Evolutionary conservation across 1,140 invertebrate species (phyloP).

Genomic region (Trichonephila clavipes): DNA sequence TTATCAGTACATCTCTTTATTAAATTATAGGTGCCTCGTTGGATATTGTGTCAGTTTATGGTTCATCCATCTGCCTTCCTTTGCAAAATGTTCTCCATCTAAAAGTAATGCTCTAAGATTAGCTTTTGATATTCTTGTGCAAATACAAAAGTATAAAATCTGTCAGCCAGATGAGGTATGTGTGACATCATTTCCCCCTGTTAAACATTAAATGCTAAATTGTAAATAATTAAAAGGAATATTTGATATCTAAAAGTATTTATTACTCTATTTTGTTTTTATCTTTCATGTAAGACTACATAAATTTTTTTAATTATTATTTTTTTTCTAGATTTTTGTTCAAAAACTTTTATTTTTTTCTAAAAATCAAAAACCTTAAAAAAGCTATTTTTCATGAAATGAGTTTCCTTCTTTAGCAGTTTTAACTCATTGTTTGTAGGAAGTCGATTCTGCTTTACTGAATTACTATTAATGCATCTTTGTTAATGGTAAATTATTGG

Average conservation of each 20-base stretch:
- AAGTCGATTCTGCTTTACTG: too few relatives aligned
- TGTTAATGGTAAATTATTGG: too few relatives aligned
- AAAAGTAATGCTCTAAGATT: constrained; percentile 88
- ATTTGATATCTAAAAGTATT: too few relatives aligned
- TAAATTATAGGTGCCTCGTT: constrained; percentile 81
- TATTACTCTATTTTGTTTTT: background rate
- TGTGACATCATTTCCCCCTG: background rate
- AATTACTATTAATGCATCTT: too few relatives aligned
- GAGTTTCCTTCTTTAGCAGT: background rate
- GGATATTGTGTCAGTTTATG: constrained; percentile 90
- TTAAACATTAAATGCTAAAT: too few relatives aligned
- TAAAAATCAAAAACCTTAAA: too few relatives aligned
- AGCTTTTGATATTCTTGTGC: constrained; percentile 92
- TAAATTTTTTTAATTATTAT: too few relatives aligned
- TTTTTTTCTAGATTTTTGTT: too few relatives aligned
- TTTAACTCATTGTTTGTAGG: too few relatives aligned
- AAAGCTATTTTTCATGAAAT: too few relatives aligned
- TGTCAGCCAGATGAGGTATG: constrained; percentile 93
- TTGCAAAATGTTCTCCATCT: constrained; percentile 82
- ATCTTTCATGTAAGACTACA: background rate
- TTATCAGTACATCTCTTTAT: background rate
- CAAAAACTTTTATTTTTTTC: too few relatives aligned
- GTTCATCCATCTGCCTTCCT: constrained; percentile 96
- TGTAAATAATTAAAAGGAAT: too few relatives aligned
- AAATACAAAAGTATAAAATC: constrained; percentile 90